phyloP scores from a whole-genome alignment of 2,888 invertebrate species.

The Caenorhabditis imperialis region DNA sequence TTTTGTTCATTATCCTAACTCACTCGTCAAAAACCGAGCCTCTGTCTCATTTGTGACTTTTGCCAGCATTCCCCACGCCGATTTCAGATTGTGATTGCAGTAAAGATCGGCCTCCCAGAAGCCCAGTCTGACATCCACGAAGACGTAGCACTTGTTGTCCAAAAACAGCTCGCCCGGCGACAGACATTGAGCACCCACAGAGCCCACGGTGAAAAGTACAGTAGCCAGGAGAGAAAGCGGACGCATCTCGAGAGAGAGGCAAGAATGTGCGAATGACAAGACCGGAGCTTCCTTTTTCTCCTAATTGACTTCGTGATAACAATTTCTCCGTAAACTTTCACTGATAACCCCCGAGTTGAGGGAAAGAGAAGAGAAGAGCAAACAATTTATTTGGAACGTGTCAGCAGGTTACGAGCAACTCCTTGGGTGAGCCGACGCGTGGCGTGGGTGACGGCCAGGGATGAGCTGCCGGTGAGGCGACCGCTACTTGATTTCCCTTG shows the following conservation, averaged over 20 bases:
- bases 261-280: too few relatives aligned
- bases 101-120: conserved; percentile 9
- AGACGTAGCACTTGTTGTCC: conserved; percentile 12
- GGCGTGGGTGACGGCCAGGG: not conserved
- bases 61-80: conserved; percentile 20
- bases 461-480: not conserved
- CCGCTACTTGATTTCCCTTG: not conserved
- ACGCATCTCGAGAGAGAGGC: too few relatives aligned
- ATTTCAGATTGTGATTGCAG: not conserved
- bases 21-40: conserved; percentile 4
- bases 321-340: too few relatives aligned
- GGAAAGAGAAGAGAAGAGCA: not conserved
- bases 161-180: too few relatives aligned
- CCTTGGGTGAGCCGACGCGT: not conserved
- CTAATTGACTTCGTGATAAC: too few relatives aligned
- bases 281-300: too few relatives aligned
- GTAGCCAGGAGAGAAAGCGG: too few relatives aligned
- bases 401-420: not conserved
- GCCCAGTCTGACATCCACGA: not conserved
- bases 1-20: not conserved
- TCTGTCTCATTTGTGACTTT: not conserved
- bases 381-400: not conserved
- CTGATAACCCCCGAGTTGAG: not conserved
- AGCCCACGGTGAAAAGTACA: too few relatives aligned
- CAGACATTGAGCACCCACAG: too few relatives aligned